These are phyloP conservation scores for Eupeodes latifasciatus DNA, from an alignment of 2,888 invertebrate species.

Conservation along the genomic window DNA sequence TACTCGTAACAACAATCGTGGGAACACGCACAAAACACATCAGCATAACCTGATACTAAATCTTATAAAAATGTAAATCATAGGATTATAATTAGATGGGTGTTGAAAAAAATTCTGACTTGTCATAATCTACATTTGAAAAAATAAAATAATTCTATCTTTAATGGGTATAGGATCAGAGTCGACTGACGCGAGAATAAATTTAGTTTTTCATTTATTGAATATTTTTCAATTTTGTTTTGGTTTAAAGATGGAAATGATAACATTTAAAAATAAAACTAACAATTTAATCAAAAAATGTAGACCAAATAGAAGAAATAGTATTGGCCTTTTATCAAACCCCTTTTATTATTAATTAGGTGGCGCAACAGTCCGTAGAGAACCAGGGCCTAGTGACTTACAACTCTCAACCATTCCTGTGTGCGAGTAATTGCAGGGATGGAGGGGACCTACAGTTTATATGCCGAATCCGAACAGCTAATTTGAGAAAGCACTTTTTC, in stretches of 20 bases:
- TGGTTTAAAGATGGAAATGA: not conserved
- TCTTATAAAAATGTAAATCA: conserved; percentile 2
- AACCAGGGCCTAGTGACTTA: too few relatives aligned
- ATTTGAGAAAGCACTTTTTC: too few relatives aligned
- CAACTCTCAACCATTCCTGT: too few relatives aligned
- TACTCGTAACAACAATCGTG: not conserved
- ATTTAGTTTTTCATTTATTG: not conserved
- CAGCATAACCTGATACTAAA: conserved; percentile 4
- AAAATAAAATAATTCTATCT: not conserved
- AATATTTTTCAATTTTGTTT: not conserved
- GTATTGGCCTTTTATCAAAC: too few relatives aligned
- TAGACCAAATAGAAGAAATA: too few relatives aligned
- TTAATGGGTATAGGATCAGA: not conserved
- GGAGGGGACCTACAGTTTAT: too few relatives aligned
- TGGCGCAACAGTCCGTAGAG: too few relatives aligned
- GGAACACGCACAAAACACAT: conserved; percentile 24
- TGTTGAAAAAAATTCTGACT: conserved; percentile 23
- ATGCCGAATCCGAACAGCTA: too few relatives aligned
- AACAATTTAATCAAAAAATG: too few relatives aligned
- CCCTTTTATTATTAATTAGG: too few relatives aligned
- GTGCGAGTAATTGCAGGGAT: too few relatives aligned
- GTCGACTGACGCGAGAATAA: not conserved
- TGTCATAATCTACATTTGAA: not conserved
- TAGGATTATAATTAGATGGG: conserved; percentile 32
- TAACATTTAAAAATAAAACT: too few relatives aligned